These are phyloP conservation scores for Lepidurus packardi DNA, from an alignment of 1,140 invertebrate species.

Conservation along the genomic window DNA sequence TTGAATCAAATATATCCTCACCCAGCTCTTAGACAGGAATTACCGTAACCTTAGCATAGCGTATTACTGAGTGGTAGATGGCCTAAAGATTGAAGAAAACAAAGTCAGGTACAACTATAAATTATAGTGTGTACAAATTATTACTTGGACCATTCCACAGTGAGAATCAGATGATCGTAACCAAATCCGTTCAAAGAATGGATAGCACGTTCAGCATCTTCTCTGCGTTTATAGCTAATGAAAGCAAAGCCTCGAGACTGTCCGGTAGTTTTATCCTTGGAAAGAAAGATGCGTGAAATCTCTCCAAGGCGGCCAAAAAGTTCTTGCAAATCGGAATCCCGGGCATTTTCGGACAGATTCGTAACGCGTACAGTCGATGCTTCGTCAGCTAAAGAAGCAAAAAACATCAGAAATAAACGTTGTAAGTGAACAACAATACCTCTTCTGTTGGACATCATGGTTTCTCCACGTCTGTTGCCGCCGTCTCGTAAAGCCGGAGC, in stretches of 20 bases:
- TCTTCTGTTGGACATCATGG: slow-evolving; percentile 57
- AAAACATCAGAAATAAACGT: slow-evolving; percentile 13
- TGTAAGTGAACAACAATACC: slow-evolving; percentile 41
- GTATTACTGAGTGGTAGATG: background rate
- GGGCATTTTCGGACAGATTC: slow-evolving; percentile 93
- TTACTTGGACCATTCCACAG: slow-evolving; percentile 96
- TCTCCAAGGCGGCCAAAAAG: slow-evolving; percentile 86
- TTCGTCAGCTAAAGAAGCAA: slow-evolving; percentile 25
- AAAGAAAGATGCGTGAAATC: slow-evolving; percentile 70
- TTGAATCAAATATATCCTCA: background rate
- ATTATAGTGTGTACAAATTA: background rate
- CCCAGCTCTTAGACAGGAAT: slow-evolving; percentile 7
- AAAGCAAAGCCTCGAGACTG: slow-evolving; percentile 93
- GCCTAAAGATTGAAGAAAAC: background rate
- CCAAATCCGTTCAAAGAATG: slow-evolving; percentile 84
- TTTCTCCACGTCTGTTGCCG: slow-evolving; percentile 62
- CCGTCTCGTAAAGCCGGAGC: slow-evolving; percentile 82
- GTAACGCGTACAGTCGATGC: slow-evolving; percentile 82
- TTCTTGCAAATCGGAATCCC: slow-evolving; percentile 91
- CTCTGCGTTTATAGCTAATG: slow-evolving; percentile 83
- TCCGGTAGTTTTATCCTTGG: slow-evolving; percentile 53
- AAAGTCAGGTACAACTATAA: background rate
- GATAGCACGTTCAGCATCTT: slow-evolving; percentile 89
- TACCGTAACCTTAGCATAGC: background rate
- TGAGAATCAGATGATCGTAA: slow-evolving; percentile 96